phyloP scores from a whole-genome alignment of 2,888 invertebrate species.

The Boloria selene region DNA sequence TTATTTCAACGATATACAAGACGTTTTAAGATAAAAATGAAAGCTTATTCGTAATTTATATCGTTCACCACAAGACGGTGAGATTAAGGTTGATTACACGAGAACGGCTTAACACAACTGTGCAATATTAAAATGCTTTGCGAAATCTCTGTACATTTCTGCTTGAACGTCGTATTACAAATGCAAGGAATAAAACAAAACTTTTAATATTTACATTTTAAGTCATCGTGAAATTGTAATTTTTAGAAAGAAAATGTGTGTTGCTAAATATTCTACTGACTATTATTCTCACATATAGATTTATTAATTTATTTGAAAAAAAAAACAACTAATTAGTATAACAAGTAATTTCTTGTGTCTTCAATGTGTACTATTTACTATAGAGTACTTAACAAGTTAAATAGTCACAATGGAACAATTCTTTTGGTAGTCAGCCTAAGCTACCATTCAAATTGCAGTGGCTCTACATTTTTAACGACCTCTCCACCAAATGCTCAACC shows the following conservation, averaged over 20 bases:
- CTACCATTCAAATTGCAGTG: constrained; percentile 10
- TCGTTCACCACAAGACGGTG: constrained; percentile 15
- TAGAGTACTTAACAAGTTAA: too few species aligned
- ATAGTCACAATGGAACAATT: not conserved
- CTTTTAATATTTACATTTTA: constrained; percentile 8
- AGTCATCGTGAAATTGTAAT: not conserved
- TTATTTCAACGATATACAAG: too few species aligned
- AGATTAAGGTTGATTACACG: constrained; percentile 34
- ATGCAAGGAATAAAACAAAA: constrained; percentile 9
- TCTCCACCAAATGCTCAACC: constrained; percentile 27
- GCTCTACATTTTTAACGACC: constrained; percentile 33
- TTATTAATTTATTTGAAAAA: too few species aligned
- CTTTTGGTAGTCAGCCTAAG: constrained; percentile 10
- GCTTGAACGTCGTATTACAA: constrained; percentile 15
- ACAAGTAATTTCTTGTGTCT: too few species aligned
- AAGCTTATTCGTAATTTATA: constrained; percentile 25
- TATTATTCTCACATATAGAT: too few species aligned
- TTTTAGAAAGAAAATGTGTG: too few species aligned
- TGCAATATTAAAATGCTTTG: constrained; percentile 17
- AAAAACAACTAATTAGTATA: too few species aligned
- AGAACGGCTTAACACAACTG: constrained; percentile 27
- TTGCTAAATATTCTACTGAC: too few species aligned
- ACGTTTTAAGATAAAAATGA: not conserved
- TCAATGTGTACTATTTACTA: too few species aligned
- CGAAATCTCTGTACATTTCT: constrained; percentile 7